Evolutionary conservation across 2,888 invertebrate species (phyloP), one percentile per base, ranked within the genome.

Genomic region (Phania funesta): DNA sequence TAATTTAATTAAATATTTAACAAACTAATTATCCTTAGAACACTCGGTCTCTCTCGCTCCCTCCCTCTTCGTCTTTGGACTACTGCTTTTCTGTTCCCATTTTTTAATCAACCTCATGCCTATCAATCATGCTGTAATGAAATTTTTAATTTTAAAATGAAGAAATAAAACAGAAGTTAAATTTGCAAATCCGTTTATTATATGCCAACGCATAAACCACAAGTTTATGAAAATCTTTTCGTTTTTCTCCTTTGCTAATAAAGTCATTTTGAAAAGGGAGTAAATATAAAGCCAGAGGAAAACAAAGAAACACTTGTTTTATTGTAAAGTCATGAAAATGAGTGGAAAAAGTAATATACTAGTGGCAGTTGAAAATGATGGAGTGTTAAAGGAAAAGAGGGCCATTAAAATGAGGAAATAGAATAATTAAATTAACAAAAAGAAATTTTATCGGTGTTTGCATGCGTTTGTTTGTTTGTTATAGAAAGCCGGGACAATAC

Each of bases 231-330:
- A 71, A 38, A 29, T 41, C n/a, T 16, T 22, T 52, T 44, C n/a
- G n/a, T n/a, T 52, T 32, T n/a, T 9, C n/a, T 16, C 1, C 18
- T 32, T 44, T 29, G 5, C n/a, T 41, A 74, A 64, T 35, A 41
- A 38, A 64, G 20, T 32, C 26, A 75, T 46, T 64, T 46, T 38
- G 26, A 26, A 32, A 58, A 35, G 50, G 41, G 18, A 75, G 20
- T 54, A 32, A 16, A 52, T 8, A 44, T 7, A 13, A 50, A 24
- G n/a, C n/a, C n/a, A 26, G 1, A n/a, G 41, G 4, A 60, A 18
- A 11, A 48, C 13, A 8, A 73, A 4, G 41, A 50, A 71, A 82
- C 77, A 82, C 81, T 82, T 82, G 81, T 74, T 80, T 73, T 74
- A 74, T 56, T 82, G 77, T 38, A 20, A 81, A 77, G 77, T 77